These are phyloP conservation scores for Callinectes sapidus DNA, from an alignment of 2,888 invertebrate species.

Conservation along the genomic window DNA sequence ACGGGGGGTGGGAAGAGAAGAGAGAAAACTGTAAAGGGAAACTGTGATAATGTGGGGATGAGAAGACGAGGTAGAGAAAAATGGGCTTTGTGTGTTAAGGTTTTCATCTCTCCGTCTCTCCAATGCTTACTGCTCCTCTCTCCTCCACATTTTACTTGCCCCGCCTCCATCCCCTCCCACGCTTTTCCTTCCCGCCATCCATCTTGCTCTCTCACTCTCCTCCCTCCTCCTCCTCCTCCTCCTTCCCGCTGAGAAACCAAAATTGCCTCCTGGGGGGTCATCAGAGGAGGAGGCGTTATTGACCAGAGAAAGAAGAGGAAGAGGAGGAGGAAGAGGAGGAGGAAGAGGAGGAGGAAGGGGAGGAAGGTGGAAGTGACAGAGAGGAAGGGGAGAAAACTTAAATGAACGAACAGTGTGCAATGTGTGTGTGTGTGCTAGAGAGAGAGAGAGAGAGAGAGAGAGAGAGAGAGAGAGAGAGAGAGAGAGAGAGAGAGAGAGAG, in stretches of 20 bases:
- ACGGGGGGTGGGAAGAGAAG: neutral
- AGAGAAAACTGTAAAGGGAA: neutral
- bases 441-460: neutral
- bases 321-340: neutral
- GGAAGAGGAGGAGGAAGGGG: neutral
- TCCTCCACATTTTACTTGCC: conserved; percentile 8
- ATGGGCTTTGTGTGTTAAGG: neutral
- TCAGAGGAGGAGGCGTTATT: conserved; percentile 24
- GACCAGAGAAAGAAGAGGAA: conserved; percentile 23
- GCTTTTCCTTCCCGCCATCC: conserved; percentile 29
- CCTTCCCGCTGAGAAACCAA: conserved; percentile 31
- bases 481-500: neutral
- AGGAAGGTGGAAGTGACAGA: neutral
- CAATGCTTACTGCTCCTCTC: neutral
- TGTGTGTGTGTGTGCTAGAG: neutral
- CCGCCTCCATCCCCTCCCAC: neutral
- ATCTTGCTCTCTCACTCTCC: conserved; percentile 23
- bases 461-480: neutral
- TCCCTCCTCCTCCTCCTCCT: conserved; percentile 14
- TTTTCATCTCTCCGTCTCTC: neutral
- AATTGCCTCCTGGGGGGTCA: conserved; percentile 36
- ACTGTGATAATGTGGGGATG: neutral
- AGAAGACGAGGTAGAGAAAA: no score
- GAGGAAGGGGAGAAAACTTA: neutral
- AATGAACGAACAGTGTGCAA: neutral